A percentile compares a stretch with the other conserved stretches of the same genome.
Conservation (phyloP, 2,797 vertebrate genomes). For the Eleutherodactylus coqui region DNA sequence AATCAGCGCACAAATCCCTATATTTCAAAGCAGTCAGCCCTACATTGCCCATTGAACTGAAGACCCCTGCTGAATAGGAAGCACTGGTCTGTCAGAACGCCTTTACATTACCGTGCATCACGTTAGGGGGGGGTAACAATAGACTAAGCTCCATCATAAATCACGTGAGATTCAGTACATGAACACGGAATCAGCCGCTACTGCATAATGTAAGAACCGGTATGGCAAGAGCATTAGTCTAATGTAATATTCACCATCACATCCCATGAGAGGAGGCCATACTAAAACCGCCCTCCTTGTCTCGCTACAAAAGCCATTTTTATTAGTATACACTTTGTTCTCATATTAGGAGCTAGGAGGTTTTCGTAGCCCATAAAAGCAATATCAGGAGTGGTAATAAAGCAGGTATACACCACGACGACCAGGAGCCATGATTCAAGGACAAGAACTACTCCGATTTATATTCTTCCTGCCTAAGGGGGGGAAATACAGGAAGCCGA, state of each 20-base stretch:
- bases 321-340: constrained; percentile 16
- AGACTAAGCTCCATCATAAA: constrained; percentile 32
- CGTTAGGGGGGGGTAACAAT: constrained; percentile 43
- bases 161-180: constrained; percentile 41
- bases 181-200: constrained; percentile 33
- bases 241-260: constrained; percentile 32
- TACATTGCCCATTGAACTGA: background rate
- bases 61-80: constrained; percentile 32
- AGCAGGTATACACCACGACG: background rate
- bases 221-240: constrained; percentile 38
- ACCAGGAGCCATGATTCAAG: background rate
- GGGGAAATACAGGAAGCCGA: background rate
- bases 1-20: background rate
- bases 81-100: constrained; percentile 44
- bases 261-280: constrained; percentile 23
- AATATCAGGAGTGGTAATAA: background rate
- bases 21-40: background rate
- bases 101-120: constrained; percentile 43
- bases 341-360: background rate
- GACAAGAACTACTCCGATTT: constrained; percentile 4
- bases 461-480: background rate
- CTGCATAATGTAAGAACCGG: constrained; percentile 39
- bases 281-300: background rate
- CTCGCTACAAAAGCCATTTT: constrained; percentile 23
- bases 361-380: constrained; percentile 6